These are phyloP conservation scores for Pelobates fuscus DNA, from an alignment of 2,113 vertebrate genomes.

Conservation along the genomic window DNA sequence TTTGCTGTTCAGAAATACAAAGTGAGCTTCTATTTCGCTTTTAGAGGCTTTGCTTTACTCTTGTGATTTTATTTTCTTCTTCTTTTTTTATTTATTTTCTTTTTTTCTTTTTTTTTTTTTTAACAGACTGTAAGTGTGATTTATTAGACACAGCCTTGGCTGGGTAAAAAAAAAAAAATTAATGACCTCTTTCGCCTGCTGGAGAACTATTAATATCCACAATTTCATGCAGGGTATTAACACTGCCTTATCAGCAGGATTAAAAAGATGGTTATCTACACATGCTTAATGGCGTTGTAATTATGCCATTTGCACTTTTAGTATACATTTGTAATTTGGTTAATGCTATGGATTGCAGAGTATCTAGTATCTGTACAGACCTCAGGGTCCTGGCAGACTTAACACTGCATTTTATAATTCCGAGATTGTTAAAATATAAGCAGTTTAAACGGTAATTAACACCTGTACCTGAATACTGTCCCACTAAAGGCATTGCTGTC, in stretches of 20 bases:
- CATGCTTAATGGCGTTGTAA: slow-evolving; percentile 24
- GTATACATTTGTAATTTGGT: not conserved
- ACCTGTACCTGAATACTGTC: too few species aligned
- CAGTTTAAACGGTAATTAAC: too few species aligned
- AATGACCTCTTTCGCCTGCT: slow-evolving; percentile 17
- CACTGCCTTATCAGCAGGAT: slow-evolving; percentile 21
- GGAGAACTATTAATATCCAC: not conserved
- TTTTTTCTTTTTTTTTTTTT: slow-evolving; percentile 15
- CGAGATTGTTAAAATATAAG: too few species aligned
- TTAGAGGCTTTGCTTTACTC: slow-evolving; percentile 22
- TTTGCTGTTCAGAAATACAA: not conserved
- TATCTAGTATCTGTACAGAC: too few species aligned
- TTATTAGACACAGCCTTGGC: slow-evolving; percentile 8
- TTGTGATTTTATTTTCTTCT: not conserved
- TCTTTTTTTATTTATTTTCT: not conserved
- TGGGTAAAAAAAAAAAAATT: slow-evolving; percentile 28
- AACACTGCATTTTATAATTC: too few species aligned
- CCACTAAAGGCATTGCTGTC: too few species aligned
- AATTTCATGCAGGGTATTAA: not conserved
- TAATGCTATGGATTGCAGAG: not conserved
- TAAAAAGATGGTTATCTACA: not conserved
- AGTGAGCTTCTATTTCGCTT: not conserved
- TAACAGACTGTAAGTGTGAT: slow-evolving; percentile 14
- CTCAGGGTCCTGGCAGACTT: too few species aligned
- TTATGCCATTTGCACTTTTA: slow-evolving; percentile 25